Percentiles rank a stretch among this genome's conserved stretches.
Evolutionary conservation across 2,113 vertebrate genomes (phyloP).

Genomic region (Petrocephalus zakoni): DNA sequence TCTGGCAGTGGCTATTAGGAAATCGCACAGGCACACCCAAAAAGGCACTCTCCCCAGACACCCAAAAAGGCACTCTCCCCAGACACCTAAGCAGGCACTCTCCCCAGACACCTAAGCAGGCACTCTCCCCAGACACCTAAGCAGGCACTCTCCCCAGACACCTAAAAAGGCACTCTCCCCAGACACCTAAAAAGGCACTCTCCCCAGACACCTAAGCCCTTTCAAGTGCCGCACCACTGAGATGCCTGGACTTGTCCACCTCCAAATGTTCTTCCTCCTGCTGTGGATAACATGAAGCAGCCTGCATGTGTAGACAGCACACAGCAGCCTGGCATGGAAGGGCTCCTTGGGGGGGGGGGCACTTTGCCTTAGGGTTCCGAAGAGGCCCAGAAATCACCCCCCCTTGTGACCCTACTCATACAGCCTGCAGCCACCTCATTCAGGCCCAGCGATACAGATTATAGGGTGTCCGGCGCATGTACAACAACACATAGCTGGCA

Average conservation of each 20-base stretch:
- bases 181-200: too few species aligned
- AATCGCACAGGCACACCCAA: too few species aligned
- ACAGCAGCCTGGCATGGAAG: neutral
- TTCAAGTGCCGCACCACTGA: neutral
- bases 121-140: too few species aligned
- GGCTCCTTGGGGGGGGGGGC: neutral
- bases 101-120: too few species aligned
- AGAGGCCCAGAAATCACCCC: neutral
- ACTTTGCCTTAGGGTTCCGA: neutral
- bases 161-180: too few species aligned
- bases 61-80: too few species aligned
- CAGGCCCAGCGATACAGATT: slow-evolving; percentile 23
- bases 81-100: too few species aligned
- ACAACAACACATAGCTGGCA: neutral
- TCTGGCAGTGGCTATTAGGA: neutral
- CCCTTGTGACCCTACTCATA: neutral
- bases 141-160: too few species aligned
- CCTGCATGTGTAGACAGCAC: neutral
- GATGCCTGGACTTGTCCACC: neutral
- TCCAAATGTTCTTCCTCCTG: neutral
- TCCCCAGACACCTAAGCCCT: neutral
- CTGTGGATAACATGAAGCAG: neutral
- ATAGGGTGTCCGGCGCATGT: neutral
- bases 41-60: too few species aligned
- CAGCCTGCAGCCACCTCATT: neutral